Evolutionary conservation across 1,140 invertebrate genomes (phyloP).

Genomic region (Chymomyza costata): DNA sequence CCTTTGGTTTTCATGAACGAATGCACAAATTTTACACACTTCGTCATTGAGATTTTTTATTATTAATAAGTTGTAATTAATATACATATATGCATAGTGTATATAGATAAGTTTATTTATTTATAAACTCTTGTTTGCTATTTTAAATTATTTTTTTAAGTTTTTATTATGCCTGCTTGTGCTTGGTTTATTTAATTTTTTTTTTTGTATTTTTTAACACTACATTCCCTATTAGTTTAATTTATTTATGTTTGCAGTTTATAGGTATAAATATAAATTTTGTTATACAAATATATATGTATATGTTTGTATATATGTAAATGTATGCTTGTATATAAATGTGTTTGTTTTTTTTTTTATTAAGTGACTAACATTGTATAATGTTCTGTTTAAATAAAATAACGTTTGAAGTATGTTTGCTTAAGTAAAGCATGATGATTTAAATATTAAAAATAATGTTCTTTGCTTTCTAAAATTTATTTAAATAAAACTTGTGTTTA

Average conservation of each 20-base stretch:
- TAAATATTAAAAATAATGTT: no score
- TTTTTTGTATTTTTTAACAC: constrained; percentile 36
- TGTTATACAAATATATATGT: constrained; percentile 34
- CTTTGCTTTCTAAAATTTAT: no score
- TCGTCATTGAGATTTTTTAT: constrained; percentile 54
- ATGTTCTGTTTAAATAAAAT: constrained; percentile 7
- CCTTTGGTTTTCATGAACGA: constrained; percentile 72
- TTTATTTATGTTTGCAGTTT: constrained; percentile 40
- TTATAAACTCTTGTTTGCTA: constrained; percentile 55
- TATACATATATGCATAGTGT: constrained; percentile 13
- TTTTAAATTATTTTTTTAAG: constrained; percentile 52
- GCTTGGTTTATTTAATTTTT: constrained; percentile 10
- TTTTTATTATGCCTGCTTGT: constrained; percentile 21
- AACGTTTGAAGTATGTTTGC: no score
- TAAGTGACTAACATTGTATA: no score
- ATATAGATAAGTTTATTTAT: constrained; percentile 55
- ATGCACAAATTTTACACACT: constrained; percentile 70
- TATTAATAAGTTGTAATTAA: constrained; percentile 4
- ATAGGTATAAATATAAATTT: constrained; percentile 59
- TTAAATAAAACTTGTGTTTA: no score
- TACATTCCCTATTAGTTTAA: constrained; percentile 56
- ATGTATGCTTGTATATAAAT: constrained; percentile 32
- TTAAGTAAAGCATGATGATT: no score
- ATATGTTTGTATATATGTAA: constrained; percentile 27
- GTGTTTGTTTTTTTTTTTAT: constrained; percentile 1